phyloP scores from a whole-genome alignment of 2,797 vertebrate species.

The Lemur catta region DNA sequence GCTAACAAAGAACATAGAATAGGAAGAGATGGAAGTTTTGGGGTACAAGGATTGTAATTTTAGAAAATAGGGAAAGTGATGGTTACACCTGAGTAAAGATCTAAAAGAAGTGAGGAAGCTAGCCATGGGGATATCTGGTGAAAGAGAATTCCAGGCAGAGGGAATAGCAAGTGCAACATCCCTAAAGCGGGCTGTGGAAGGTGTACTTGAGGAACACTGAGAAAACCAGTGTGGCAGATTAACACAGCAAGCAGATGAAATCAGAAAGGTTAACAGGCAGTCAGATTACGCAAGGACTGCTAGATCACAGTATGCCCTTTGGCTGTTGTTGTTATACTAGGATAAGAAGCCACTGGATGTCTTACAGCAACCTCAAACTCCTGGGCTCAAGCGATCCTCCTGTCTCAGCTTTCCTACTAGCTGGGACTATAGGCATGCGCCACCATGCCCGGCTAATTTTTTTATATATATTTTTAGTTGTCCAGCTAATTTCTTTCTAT shows the following conservation, averaged over 20 bases:
- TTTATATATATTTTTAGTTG: too few species aligned
- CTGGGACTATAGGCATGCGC: too few species aligned
- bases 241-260: background rate
- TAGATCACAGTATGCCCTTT: background rate
- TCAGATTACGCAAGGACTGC: background rate
- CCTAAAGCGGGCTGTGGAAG: background rate
- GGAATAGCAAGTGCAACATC: background rate
- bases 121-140: background rate
- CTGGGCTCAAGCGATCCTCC: too few species aligned
- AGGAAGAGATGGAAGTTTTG: background rate
- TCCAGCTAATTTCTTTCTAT: too few species aligned
- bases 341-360: background rate
- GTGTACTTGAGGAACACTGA: background rate
- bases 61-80: background rate
- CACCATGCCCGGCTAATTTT: too few species aligned
- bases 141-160: background rate
- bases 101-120: background rate
- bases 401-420: too few species aligned
- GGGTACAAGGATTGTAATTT: background rate
- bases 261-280: background rate
- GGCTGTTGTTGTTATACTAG: background rate
- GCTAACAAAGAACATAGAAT: slow-evolving; percentile 8
- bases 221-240: background rate
- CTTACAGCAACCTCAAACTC: background rate
- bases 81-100: background rate